phyloP scores from a whole-genome alignment of 2,888 invertebrate species.

The Cyclophora punctaria region DNA sequence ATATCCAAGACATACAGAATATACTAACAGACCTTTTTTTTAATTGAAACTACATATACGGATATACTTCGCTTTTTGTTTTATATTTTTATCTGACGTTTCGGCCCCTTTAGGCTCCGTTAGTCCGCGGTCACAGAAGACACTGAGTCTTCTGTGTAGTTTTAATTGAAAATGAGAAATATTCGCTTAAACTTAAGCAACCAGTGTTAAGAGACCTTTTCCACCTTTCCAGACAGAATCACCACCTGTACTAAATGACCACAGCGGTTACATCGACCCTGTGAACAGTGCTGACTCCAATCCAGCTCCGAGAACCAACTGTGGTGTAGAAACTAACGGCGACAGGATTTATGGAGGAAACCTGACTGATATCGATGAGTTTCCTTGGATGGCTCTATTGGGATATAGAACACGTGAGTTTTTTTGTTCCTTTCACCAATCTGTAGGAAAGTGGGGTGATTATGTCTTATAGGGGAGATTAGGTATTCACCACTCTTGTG shows the following conservation, averaged over 20 bases:
- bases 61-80: too few relatives aligned
- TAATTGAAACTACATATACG: background rate
- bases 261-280: conserved; percentile 23
- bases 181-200: background rate
- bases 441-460: too few relatives aligned
- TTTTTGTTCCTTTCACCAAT: too few relatives aligned
- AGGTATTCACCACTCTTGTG: background rate
- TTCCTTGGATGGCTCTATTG: conserved; percentile 77
- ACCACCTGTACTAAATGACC: conserved; percentile 14
- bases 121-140: background rate
- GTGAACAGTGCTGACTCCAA: conserved; percentile 38
- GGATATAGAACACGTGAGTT: conserved; percentile 72
- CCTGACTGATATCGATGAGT: conserved; percentile 77
- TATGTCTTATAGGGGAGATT: background rate
- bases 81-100: too few relatives aligned
- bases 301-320: conserved; percentile 49
- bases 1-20: too few relatives aligned
- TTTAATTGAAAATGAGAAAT: background rate
- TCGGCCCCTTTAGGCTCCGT: background rate
- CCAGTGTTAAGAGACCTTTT: background rate
- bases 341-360: conserved; percentile 78
- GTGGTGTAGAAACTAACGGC: conserved; percentile 73
- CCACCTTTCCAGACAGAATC: conserved; percentile 17
- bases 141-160: too few relatives aligned
- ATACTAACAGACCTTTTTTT: background rate